Evolutionary conservation across 2,113 vertebrate species (phyloP), one percentile per base, ranked within the genome.

Genomic region (Grammomys dolichurus): DNA sequence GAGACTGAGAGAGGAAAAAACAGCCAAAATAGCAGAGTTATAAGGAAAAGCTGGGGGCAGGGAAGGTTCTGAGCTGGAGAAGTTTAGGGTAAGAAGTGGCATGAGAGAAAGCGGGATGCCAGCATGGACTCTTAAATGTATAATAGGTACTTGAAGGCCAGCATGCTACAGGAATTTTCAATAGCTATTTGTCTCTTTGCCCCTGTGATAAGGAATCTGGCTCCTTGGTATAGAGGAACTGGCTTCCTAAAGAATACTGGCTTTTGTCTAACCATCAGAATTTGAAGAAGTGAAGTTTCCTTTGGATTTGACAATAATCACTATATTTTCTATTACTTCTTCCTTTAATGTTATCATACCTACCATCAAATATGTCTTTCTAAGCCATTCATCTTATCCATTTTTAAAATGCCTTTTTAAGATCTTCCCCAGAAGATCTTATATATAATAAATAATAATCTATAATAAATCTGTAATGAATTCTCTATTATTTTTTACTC

Each of bases 261-360:
- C 24, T 46, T 85, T 85, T 85, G 73, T 85, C n/a, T 85, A 63
- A 63, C 26, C 54, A 4, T 26, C 40, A 85, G 26, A 85, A 85
- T 65, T 65, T 31, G 26, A 60, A 85, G 81, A 84, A 43, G 13
- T 20, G 4, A 31, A 63, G 1, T 63, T 43, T 78, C n/a, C 14
- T 60, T 85, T 31, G 26, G 58, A 46, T 17, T 14, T 65, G 3
- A 85, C 26, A 85, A 65, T 9, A 51, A 17, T 70, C 46, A 24
- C 24, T 16, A 56, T 26, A 60, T 87, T 90, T 93, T 92, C 43
- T 92, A 0, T 94, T 93, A 87, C 36, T 96, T 91, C 33, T 95
- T 91, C n/a, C 16, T 89, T 82, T 86, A 81, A 31, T 65, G 24
- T 91, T 81, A 48, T n/a, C 33, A 10, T 84, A 17, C 10, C 26